A percentile compares a stretch with the other conserved stretches of the same genome.
phyloP scores from a whole-genome alignment of 2,797 vertebrate species.

The Channa striata region DNA sequence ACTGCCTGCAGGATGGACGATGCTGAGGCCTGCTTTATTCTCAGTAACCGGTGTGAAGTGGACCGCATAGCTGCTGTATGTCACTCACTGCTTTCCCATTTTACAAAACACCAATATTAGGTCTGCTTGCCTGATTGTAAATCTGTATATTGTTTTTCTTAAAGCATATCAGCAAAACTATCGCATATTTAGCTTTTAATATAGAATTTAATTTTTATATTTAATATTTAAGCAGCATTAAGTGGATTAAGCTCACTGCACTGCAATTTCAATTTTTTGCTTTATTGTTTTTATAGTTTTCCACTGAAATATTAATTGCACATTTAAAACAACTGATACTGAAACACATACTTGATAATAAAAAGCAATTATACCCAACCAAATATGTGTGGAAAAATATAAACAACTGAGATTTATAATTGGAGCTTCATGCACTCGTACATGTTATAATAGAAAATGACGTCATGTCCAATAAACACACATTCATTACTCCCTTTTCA shows the following conservation, averaged over 20 bases:
- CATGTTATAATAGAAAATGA: too few species aligned
- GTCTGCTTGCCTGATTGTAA: background rate
- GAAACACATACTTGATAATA: background rate
- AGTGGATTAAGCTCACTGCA: background rate
- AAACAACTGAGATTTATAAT: background rate
- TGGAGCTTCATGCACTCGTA: background rate
- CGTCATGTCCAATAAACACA: too few species aligned
- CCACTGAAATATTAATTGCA: conserved; percentile 1
- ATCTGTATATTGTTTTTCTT: background rate
- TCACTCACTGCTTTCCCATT: conserved; percentile 56
- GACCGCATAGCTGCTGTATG: conserved; percentile 90
- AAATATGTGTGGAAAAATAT: background rate
- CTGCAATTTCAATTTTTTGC: conserved; percentile 1
- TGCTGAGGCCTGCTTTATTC: conserved; percentile 91
- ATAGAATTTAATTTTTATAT: too few species aligned
- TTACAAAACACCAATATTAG: conserved; percentile 5
- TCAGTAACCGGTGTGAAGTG: conserved; percentile 90
- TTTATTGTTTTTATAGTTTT: conserved; percentile 6
- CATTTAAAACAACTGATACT: background rate
- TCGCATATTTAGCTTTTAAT: background rate
- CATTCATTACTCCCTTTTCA: too few species aligned
- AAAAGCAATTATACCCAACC: background rate
- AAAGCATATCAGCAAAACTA: background rate
- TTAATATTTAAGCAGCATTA: too few species aligned
- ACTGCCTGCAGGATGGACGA: conserved; percentile 87